Evolutionary conservation across 1,140 invertebrate species (phyloP).

Genomic region (Hormaphis cornu): DNA sequence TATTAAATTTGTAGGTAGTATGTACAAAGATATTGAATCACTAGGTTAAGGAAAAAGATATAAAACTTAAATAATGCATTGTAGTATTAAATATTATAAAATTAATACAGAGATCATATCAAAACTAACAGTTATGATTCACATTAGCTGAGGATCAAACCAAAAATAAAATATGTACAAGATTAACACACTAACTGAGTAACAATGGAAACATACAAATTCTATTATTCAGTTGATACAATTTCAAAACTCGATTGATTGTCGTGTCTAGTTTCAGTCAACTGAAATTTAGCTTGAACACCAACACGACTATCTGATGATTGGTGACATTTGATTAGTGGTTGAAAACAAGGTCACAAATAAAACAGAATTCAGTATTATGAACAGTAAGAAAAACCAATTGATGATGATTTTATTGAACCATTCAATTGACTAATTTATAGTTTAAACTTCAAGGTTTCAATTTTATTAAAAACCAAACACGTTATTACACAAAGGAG

Average conservation of each 20-base stretch:
- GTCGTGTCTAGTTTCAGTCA: constrained; percentile 15
- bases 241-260: constrained; percentile 25
- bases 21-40: not conserved
- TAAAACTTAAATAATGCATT: not conserved
- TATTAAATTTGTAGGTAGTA: not conserved
- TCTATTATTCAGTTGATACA: constrained; percentile 15
- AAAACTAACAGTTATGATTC: not conserved
- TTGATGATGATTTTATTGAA: not conserved
- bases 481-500: not conserved
- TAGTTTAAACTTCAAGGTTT: not conserved
- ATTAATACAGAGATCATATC: not conserved
- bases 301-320: constrained; percentile 24
- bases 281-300: constrained; percentile 19
- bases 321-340: constrained; percentile 1
- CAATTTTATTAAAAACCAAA: not conserved
- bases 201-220: constrained; percentile 20
- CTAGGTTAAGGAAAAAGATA: not conserved
- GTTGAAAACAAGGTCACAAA: constrained; percentile 15
- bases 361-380: not conserved
- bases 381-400: not conserved
- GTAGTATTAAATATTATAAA: not conserved
- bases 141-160: constrained; percentile 11
- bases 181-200: constrained; percentile 3
- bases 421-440: not conserved
- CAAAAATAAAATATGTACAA: constrained; percentile 13